Percentiles rank a stretch among this genome's conserved stretches.
Conservation (phyloP, 2,113 vertebrate genomes). For the Tautogolabrus adspersus region DNA sequence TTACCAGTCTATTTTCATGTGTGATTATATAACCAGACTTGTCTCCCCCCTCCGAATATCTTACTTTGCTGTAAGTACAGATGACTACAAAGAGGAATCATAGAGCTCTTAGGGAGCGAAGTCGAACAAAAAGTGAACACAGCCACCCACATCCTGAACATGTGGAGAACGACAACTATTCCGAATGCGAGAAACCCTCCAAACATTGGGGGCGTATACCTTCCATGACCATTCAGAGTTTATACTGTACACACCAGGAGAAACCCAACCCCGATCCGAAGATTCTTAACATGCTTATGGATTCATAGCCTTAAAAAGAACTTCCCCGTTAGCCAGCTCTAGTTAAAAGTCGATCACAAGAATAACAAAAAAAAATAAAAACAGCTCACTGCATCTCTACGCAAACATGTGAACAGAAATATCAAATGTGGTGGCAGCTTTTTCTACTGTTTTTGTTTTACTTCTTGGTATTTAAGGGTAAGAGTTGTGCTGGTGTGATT, state of each 20-base stretch:
- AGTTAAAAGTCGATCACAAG: constrained; percentile 43
- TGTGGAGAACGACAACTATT: background rate
- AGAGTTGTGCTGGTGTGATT: constrained; percentile 28
- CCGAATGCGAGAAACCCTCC: constrained; percentile 6
- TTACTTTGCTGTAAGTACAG: background rate
- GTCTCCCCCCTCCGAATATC: background rate
- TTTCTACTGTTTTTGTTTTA: constrained; percentile 38
- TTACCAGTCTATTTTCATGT: background rate
- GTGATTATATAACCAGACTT: background rate
- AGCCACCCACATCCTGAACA: constrained; percentile 7
- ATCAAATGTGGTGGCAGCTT: constrained; percentile 17
- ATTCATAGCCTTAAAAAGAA: constrained; percentile 55
- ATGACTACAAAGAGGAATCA: constrained; percentile 21
- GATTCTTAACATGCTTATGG: constrained; percentile 60
- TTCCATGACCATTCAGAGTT: constrained; percentile 24
- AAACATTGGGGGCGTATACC: constrained; percentile 26
- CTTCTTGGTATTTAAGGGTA: constrained; percentile 19
- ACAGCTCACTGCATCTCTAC: too few species aligned
- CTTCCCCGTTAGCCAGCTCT: constrained; percentile 40
- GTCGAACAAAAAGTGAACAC: background rate
- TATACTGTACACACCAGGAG: constrained; percentile 39
- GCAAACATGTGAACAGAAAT: constrained; percentile 13
- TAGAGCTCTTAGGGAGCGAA: background rate
- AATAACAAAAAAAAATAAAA: background rate
- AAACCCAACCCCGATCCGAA: constrained; percentile 56